Evolutionary conservation across 2,113 vertebrate genomes (phyloP).

Genomic region (Pedionomus torquatus): DNA sequence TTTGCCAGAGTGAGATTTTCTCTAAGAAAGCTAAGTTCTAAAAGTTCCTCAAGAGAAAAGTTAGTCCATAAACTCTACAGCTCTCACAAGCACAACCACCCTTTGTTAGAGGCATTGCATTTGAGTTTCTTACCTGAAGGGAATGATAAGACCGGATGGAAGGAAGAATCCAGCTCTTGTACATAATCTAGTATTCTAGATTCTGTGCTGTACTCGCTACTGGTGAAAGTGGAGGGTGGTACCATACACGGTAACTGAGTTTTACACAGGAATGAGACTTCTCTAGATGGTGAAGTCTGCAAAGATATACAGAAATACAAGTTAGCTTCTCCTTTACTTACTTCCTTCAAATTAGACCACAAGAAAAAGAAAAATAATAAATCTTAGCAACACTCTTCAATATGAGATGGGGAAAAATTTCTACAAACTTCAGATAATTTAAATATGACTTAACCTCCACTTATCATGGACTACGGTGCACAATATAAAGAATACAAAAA

Average conservation of each 20-base stretch:
- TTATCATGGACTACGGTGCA: background rate
- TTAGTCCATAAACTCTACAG: background rate
- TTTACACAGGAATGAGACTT: constrained; percentile 57
- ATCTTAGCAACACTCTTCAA: background rate
- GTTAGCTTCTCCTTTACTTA: background rate
- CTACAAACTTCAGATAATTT: background rate
- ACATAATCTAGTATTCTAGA: constrained; percentile 64
- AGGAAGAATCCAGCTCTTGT: constrained; percentile 73
- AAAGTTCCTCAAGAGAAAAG: background rate
- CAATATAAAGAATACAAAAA: background rate
- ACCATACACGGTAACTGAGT: constrained; percentile 31
- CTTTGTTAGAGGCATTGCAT: background rate
- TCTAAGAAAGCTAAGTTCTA: background rate
- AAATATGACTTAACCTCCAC: background rate
- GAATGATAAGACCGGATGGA: constrained; percentile 76
- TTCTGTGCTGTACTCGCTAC: constrained; percentile 22
- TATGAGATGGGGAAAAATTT: background rate
- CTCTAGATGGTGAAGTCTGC: constrained; percentile 68
- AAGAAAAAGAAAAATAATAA: background rate
- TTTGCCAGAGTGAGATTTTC: background rate
- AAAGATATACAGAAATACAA: constrained; percentile 27
- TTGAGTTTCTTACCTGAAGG: constrained; percentile 78
- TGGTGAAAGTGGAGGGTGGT: constrained; percentile 26
- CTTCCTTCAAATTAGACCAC: background rate
- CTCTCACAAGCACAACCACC: background rate